phyloP scores from a whole-genome alignment of 2,888 invertebrate species.

The Bembecia ichneumoniformis region DNA sequence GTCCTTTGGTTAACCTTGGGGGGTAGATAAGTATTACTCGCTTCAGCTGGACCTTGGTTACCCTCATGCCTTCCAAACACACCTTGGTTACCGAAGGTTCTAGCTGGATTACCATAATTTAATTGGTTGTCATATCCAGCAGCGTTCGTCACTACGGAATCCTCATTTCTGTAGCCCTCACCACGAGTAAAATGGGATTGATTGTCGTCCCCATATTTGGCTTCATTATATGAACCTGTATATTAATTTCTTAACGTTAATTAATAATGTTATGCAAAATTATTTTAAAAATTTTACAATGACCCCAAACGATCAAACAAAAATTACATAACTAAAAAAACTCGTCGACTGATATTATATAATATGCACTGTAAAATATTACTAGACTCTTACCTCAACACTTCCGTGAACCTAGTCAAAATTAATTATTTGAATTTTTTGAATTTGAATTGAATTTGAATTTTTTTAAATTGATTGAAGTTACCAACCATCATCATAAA shows the following conservation, averaged over 20 bases:
- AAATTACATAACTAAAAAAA: too few relatives aligned
- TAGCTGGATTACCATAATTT: not conserved
- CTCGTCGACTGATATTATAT: too few relatives aligned
- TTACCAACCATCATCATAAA: conserved; percentile 51
- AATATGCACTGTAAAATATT: too few relatives aligned
- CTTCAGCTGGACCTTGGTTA: conserved; percentile 2
- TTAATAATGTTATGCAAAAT: too few relatives aligned
- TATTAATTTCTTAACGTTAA: not conserved
- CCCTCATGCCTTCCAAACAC: not conserved
- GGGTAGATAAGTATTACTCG: conserved; percentile 37
- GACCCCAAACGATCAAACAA: too few relatives aligned
- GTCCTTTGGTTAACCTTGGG: conserved; percentile 22
- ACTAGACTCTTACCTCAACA: too few relatives aligned
- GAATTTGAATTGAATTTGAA: too few relatives aligned
- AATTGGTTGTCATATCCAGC: conserved; percentile 13
- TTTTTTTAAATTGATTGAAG: too few relatives aligned
- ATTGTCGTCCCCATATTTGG: conserved; percentile 31
- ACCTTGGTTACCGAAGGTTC: not conserved
- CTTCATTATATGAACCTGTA: conserved; percentile 51
- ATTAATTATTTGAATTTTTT: too few relatives aligned
- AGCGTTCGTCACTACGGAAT: conserved; percentile 37
- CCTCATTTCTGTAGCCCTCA: conserved; percentile 25
- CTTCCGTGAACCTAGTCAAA: too few relatives aligned
- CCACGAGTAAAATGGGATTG: conserved; percentile 10
- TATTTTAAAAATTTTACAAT: too few relatives aligned